Base-by-base conservation (phyloP, 2,113 vertebrate genomes). In the Epinephelus fuscoguttatus region DNA sequence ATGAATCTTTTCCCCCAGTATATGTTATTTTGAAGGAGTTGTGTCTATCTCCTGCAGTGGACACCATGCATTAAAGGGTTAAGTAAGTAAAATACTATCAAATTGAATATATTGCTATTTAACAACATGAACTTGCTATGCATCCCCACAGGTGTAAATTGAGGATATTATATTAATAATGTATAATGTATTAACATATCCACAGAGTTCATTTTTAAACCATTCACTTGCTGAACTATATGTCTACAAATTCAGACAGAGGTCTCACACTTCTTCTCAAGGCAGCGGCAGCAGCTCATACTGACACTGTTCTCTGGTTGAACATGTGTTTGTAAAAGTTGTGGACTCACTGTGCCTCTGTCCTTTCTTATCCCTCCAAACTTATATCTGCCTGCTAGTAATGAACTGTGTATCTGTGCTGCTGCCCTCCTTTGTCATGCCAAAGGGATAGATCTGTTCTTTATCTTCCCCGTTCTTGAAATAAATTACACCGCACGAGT, bases 381-480 rank as follows among this genome's bases (percentile, higher is more conserved):
- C 64, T 62, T 78, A 8, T 64, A 53, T 80, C 83, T 50, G 66
- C 53, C 66, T 18, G 47, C 55, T 52, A 6, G 70, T 84, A 88
- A 89, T 86, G 89, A 89, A 80, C 70, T 75, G 70, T 5, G 25
- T 72, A 80, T 88, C 78, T 70, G 61, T 78, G 72, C 64, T 49
- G 27, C 63, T 49, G 62, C 45, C 76, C 74, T 77, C 78, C 30
- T 86, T 73, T 85, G 78, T 85, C 86, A 80, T 60, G 75, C 70
- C 80, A 79, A 45, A 80, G 59, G 53, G 49, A 68, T 56, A 53
- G 70, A 86, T 84, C 68, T 73, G 52, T 63, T 56, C 79, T 88
- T 90, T 89, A 88, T 93, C 87, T 81, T 71, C 61, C 37, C 13
- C 6, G 52, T 68, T 85, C 75, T 76, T 72, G 27, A 89, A 91